A percentile compares a stretch with the other conserved stretches of the same genome.
Conservation (phyloP, 2,797 vertebrate species). For the Mastacembelus armatus region DNA sequence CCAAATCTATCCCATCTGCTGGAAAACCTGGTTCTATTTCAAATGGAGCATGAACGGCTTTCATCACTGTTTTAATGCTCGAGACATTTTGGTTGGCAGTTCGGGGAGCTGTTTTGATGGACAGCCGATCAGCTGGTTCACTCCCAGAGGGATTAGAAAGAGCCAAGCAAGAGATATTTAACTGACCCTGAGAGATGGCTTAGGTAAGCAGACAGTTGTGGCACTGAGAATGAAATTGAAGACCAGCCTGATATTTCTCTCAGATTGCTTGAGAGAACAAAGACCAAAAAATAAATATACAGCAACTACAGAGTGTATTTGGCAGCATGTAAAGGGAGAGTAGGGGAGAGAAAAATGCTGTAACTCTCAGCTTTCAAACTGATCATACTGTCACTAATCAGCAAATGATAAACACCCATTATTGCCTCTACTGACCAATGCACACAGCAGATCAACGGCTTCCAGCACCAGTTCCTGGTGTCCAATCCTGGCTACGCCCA, state of each 20-base stretch:
- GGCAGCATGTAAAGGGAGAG: neutral
- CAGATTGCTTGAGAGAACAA: neutral
- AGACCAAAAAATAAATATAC: slow-evolving; percentile 6
- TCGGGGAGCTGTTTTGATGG: slow-evolving; percentile 47
- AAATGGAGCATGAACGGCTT: slow-evolving; percentile 38
- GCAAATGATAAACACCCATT: slow-evolving; percentile 2
- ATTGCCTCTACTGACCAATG: slow-evolving; percentile 89
- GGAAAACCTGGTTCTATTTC: slow-evolving; percentile 64
- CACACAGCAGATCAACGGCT: slow-evolving; percentile 96
- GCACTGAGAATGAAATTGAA: neutral
- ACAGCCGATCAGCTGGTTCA: slow-evolving; percentile 33
- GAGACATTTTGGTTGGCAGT: slow-evolving; percentile 41
- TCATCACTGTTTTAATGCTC: slow-evolving; percentile 42
- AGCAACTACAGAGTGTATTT: neutral
- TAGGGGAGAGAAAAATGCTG: neutral
- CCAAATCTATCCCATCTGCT: slow-evolving; percentile 83
- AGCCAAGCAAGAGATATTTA: slow-evolving; percentile 27
- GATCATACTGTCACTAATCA: slow-evolving; percentile 18
- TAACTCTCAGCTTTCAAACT: slow-evolving; percentile 12
- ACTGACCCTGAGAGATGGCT: slow-evolving; percentile 19
- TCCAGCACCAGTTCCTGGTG: slow-evolving; percentile 97
- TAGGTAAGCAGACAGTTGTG: neutral
- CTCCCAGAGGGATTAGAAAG: slow-evolving; percentile 30
- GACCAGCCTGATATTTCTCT: neutral
- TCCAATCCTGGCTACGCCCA: slow-evolving; percentile 94